A percentile compares a stretch with the other conserved stretches of the same genome.
Conservation (phyloP, 1,140 invertebrate species). For the Euwallacea fornicatus region DNA sequence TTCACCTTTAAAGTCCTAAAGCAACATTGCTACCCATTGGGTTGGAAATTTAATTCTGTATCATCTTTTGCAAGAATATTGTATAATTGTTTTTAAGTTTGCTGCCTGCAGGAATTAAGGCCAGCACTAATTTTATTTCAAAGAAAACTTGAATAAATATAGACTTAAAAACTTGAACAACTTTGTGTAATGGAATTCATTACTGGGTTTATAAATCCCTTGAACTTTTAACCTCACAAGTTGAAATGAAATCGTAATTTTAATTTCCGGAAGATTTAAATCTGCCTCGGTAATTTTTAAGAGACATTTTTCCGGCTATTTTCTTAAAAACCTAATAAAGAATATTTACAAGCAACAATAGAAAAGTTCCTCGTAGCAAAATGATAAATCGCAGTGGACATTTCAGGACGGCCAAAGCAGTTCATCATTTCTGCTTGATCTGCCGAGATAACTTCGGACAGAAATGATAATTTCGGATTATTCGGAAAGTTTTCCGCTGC, state of each 20-base stretch:
- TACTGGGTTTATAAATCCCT: neutral
- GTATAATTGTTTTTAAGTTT: too few relatives aligned
- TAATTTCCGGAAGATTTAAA: neutral
- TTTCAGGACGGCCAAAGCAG: neutral
- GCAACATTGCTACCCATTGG: too few relatives aligned
- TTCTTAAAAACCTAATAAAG: constrained; percentile 1
- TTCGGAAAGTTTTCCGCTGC: neutral
- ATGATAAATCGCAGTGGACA: neutral
- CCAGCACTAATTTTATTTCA: too few relatives aligned
- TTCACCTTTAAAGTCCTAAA: too few relatives aligned
- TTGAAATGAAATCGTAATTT: neutral
- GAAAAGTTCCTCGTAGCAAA: neutral
- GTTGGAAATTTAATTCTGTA: too few relatives aligned
- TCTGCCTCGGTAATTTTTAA: neutral
- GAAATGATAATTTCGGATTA: constrained; percentile 5
- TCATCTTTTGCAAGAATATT: too few relatives aligned
- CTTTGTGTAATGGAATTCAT: constrained; percentile 1
- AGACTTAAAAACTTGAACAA: constrained; percentile 1
- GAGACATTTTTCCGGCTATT: neutral
- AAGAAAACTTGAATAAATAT: neutral
- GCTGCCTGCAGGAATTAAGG: too few relatives aligned
- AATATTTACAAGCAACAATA: constrained; percentile 2
- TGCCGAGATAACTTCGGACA: constrained; percentile 1
- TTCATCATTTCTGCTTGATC: neutral
- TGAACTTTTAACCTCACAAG: neutral